phyloP scores from a whole-genome alignment of 2,113 vertebrate genomes.

The Notothenia coriiceps region DNA sequence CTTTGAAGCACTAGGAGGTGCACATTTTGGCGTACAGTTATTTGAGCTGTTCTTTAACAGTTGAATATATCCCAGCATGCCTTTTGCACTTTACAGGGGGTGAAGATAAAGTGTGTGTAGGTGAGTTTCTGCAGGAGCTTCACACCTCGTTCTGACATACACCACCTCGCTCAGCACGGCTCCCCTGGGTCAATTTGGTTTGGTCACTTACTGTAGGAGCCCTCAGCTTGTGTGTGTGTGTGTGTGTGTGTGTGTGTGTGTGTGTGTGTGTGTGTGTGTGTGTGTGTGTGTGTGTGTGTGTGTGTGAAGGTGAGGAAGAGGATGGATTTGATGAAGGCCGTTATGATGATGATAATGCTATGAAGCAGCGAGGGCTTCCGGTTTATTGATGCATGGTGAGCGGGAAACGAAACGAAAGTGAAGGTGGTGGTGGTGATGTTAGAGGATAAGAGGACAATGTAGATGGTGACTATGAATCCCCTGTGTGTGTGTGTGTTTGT shows the following conservation, averaged over 20 bases:
- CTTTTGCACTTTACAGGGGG: constrained; percentile 10
- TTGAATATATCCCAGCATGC: constrained; percentile 7
- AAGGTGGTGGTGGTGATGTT: too few relatives aligned
- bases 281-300: neutral
- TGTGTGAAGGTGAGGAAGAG: neutral
- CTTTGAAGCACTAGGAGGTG: neutral
- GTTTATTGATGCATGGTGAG: too few relatives aligned
- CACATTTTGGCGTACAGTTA: neutral
- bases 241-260: neutral
- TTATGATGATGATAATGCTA: too few relatives aligned
- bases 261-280: too few relatives aligned
- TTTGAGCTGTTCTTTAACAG: neutral
- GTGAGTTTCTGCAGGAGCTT: neutral
- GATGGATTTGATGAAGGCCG: too few relatives aligned
- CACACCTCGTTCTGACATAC: constrained; percentile 29
- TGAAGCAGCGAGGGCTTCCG: too few relatives aligned
- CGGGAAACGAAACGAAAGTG: too few relatives aligned
- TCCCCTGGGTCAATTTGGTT: constrained; percentile 25
- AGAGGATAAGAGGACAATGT: too few relatives aligned
- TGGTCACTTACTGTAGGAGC: constrained; percentile 17
- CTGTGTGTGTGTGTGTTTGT: neutral
- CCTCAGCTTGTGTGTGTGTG: neutral
- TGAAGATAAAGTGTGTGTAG: constrained; percentile 20
- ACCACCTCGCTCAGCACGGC: constrained; percentile 17
- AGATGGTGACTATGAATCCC: too few relatives aligned